These are phyloP conservation scores for Magallana nippona DNA, from an alignment of 2,888 invertebrate genomes.

Conservation along the genomic window DNA sequence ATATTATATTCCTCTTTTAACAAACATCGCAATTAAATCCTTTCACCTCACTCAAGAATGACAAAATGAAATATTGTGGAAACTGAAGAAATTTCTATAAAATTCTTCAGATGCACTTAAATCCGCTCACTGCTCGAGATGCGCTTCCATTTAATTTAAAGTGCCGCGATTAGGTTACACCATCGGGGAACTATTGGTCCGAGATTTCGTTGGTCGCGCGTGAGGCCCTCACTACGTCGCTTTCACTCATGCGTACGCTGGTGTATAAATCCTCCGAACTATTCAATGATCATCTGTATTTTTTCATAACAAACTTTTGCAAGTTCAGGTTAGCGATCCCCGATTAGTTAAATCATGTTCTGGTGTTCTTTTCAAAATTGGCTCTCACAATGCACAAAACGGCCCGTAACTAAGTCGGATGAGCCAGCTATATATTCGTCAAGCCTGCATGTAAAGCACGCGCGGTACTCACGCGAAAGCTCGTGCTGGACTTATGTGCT, in stretches of 20 bases:
- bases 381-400: slow-evolving; percentile 22
- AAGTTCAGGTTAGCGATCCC: neutral
- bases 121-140: slow-evolving; percentile 29
- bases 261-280: neutral
- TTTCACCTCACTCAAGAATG: slow-evolving; percentile 28
- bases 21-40: slow-evolving; percentile 24
- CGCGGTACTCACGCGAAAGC: slow-evolving; percentile 51
- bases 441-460: slow-evolving; percentile 34
- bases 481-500: slow-evolving; percentile 40
- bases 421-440: slow-evolving; percentile 37
- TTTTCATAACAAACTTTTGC: slow-evolving; percentile 31
- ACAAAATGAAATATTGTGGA: slow-evolving; percentile 6
- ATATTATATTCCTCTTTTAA: slow-evolving; percentile 25
- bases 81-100: slow-evolving; percentile 26
- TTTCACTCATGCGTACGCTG: slow-evolving; percentile 28
- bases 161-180: slow-evolving; percentile 32
- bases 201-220: slow-evolving; percentile 19
- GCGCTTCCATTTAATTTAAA: slow-evolving; percentile 33
- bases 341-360: slow-evolving; percentile 30
- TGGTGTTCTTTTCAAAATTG: slow-evolving; percentile 22
- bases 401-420: slow-evolving; percentile 16
- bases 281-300: slow-evolving; percentile 32
- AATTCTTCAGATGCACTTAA: slow-evolving; percentile 30
- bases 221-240: slow-evolving; percentile 11
- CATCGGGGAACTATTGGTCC: slow-evolving; percentile 32